Evolutionary conservation across 2,888 invertebrate genomes (phyloP).

Genomic region (Patella ulyssiponensis): DNA sequence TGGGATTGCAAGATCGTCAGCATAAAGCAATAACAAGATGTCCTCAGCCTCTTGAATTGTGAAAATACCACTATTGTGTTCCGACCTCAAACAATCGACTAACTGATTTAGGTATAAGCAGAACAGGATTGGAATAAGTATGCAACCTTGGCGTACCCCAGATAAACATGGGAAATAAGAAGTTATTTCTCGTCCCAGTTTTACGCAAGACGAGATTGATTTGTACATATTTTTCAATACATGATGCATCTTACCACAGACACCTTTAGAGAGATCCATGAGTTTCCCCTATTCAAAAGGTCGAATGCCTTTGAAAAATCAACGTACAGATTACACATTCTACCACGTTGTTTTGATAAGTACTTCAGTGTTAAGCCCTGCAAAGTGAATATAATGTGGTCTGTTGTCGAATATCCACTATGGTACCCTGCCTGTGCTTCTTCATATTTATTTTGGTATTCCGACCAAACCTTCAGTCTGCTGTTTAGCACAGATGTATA

Average conservation of each 20-base stretch:
- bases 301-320: too few relatives aligned
- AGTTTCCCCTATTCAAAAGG: too few relatives aligned
- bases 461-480: neutral
- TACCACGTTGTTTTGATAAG: too few relatives aligned
- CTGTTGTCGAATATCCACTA: neutral
- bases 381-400: constrained; percentile 6
- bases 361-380: too few relatives aligned
- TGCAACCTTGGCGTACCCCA: neutral
- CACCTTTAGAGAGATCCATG: neutral
- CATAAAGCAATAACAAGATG: neutral
- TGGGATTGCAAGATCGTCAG: neutral
- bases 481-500: constrained; percentile 1
- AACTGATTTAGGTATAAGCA: neutral
- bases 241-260: neutral
- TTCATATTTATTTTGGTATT: neutral
- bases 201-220: neutral
- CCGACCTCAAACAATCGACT: neutral
- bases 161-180: neutral
- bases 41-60: neutral
- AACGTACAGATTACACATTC: too few relatives aligned
- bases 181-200: too few relatives aligned
- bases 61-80: neutral
- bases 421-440: constrained; percentile 4
- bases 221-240: neutral
- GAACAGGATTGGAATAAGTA: neutral